Conservation (phyloP, 2,888 invertebrate species). For the Heliconius erato region DNA sequence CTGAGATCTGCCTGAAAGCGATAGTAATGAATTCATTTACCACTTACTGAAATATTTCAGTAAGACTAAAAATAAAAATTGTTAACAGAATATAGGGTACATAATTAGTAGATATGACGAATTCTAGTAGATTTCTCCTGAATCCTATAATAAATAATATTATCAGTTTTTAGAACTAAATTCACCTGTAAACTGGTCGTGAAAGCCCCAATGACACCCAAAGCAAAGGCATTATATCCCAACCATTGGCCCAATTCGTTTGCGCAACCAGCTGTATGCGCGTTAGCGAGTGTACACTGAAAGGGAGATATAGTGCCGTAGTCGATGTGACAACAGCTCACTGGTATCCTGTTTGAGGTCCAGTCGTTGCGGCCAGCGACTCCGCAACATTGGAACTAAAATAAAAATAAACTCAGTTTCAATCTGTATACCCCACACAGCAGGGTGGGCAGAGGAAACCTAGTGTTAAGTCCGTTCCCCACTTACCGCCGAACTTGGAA, state of each 20-base stretch:
- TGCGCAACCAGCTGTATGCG: constrained; percentile 82
- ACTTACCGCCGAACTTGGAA: too few species aligned
- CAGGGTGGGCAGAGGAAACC: too few species aligned
- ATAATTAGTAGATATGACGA: too few species aligned
- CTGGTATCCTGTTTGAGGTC: constrained; percentile 76
- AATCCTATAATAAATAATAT: background rate
- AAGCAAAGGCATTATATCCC: constrained; percentile 63
- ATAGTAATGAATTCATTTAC: too few species aligned
- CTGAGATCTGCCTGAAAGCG: too few species aligned
- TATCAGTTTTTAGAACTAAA: constrained; percentile 28
- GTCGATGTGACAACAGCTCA: constrained; percentile 87
- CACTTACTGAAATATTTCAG: too few species aligned
- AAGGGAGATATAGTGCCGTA: constrained; percentile 77
- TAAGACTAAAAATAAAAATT: too few species aligned
- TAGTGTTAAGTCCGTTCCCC: too few species aligned
- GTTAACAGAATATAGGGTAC: too few species aligned
- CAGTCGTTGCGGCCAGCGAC: constrained; percentile 84
- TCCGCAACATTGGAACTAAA: constrained; percentile 89
- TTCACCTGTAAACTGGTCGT: constrained; percentile 71
- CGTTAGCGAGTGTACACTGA: constrained; percentile 71
- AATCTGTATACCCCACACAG: too few species aligned
- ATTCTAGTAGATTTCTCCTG: background rate
- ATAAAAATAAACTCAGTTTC: too few species aligned
- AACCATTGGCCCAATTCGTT: constrained; percentile 82
- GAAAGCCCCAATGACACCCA: constrained; percentile 67